A percentile compares a stretch with the other conserved stretches of the same genome.
These are phyloP conservation scores for Chelidonichthys spinosus DNA, from an alignment of 2,797 vertebrate species.

Conservation along the genomic window DNA sequence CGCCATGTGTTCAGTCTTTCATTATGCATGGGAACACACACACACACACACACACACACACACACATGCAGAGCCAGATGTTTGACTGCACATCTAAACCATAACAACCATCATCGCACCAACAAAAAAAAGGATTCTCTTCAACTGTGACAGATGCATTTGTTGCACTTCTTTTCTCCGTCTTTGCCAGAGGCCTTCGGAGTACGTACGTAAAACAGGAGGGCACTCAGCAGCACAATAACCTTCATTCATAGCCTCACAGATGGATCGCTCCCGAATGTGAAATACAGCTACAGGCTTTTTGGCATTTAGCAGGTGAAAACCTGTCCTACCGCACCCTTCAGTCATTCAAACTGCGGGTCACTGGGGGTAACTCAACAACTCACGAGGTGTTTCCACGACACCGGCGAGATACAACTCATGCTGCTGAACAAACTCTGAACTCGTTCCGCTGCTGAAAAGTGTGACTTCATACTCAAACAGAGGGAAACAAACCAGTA, in stretches of 20 bases:
- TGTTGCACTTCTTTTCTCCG: slow-evolving; percentile 7
- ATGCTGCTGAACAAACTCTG: slow-evolving; percentile 13
- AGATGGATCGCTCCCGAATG: slow-evolving; percentile 26
- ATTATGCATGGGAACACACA: slow-evolving; percentile 18
- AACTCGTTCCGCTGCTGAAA: background rate
- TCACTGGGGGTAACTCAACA: slow-evolving; percentile 50
- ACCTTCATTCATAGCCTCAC: slow-evolving; percentile 39
- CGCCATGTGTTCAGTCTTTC: slow-evolving; percentile 38
- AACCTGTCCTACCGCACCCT: slow-evolving; percentile 72
- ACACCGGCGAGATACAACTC: slow-evolving; percentile 26
- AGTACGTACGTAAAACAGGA: slow-evolving; percentile 24
- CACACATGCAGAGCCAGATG: slow-evolving; percentile 44
- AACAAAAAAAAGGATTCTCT: slow-evolving; percentile 21
- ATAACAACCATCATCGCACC: slow-evolving; percentile 52
- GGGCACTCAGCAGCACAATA: slow-evolving; percentile 40
- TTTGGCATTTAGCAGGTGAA: slow-evolving; percentile 73
- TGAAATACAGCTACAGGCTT: slow-evolving; percentile 42
- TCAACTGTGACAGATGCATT: slow-evolving; percentile 36
- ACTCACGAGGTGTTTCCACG: slow-evolving; percentile 37
- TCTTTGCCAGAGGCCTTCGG: slow-evolving; percentile 16
- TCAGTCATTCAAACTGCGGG: slow-evolving; percentile 42
- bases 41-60: slow-evolving; percentile 32
- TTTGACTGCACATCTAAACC: slow-evolving; percentile 54
- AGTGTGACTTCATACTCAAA: background rate
- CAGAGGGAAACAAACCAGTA: background rate